A percentile compares a stretch with the other conserved stretches of the same genome.
Conservation (phyloP, 2,113 vertebrate genomes). For the Sinocyclocheilus maitianheensis region DNA sequence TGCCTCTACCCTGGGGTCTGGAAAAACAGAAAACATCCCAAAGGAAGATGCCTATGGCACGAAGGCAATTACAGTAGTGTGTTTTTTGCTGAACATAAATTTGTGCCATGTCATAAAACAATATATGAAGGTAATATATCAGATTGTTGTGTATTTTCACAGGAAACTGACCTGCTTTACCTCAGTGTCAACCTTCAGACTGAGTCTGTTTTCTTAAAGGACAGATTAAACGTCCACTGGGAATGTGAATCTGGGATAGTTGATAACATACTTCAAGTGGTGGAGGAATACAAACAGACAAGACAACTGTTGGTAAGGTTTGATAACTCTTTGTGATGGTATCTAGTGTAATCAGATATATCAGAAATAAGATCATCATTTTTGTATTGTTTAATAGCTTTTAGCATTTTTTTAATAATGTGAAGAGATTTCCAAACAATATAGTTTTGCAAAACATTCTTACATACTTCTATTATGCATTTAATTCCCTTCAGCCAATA, state of each 20-base stretch:
- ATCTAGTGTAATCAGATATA: background rate
- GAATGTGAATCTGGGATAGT: conserved; percentile 81
- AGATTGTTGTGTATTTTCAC: background rate
- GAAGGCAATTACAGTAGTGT: conserved; percentile 78
- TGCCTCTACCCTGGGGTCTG: conserved; percentile 82
- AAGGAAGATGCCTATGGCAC: conserved; percentile 77
- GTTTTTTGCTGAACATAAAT: background rate
- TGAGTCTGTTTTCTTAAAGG: conserved; percentile 79
- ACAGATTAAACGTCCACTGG: conserved; percentile 83
- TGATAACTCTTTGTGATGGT: background rate
- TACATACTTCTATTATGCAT: background rate
- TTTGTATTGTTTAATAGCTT: background rate
- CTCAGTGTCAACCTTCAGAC: conserved; percentile 81
- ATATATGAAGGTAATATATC: background rate
- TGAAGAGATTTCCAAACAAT: background rate
- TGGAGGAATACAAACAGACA: conserved; percentile 84
- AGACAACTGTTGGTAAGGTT: conserved; percentile 82
- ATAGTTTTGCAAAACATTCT: background rate
- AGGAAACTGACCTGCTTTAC: conserved; percentile 82
- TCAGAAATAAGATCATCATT: background rate
- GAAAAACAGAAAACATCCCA: conserved; percentile 76
- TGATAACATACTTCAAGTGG: conserved; percentile 80
- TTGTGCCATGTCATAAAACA: background rate
- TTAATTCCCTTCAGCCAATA: conserved; percentile 77
- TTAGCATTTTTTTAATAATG: background rate